Conservation (phyloP, 2,888 invertebrate genomes). For the Campoplex capitator region DNA sequence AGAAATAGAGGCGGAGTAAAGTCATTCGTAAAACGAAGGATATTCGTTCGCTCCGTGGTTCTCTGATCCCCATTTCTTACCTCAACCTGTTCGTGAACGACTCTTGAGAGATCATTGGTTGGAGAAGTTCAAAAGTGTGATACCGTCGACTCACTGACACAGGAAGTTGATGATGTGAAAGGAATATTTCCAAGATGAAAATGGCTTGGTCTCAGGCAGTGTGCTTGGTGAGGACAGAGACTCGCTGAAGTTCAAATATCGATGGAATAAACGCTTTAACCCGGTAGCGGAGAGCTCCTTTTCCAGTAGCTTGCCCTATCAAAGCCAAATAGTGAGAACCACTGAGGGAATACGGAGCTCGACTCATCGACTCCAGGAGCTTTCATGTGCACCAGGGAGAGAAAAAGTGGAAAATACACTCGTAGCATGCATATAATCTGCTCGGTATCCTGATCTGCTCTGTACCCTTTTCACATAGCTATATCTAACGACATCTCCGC, state of each 20-base stretch:
- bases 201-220: slow-evolving; percentile 76
- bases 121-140: slow-evolving; percentile 63
- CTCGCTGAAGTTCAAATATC: slow-evolving; percentile 78
- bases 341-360: slow-evolving; percentile 30
- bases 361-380: slow-evolving; percentile 53
- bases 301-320: slow-evolving; percentile 41
- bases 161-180: slow-evolving; percentile 71
- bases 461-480: slow-evolving; percentile 24
- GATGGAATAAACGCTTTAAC: slow-evolving; percentile 77
- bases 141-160: not conserved
- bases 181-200: slow-evolving; percentile 74
- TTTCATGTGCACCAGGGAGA: slow-evolving; percentile 44
- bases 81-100: slow-evolving; percentile 19
- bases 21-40: slow-evolving; percentile 61
- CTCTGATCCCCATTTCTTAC: slow-evolving; percentile 10
- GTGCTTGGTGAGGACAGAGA: slow-evolving; percentile 72
- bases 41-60: slow-evolving; percentile 48
- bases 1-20: slow-evolving; percentile 45
- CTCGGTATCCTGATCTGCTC: not conserved
- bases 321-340: slow-evolving; percentile 34
- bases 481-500: slow-evolving; percentile 51
- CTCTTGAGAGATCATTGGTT: slow-evolving; percentile 49
- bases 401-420: slow-evolving; percentile 12
- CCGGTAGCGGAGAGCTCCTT: slow-evolving; percentile 32
- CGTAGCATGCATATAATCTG: not conserved